Conservation (phyloP, 2,888 invertebrate genomes). For the Barypeithes pellucidus region DNA sequence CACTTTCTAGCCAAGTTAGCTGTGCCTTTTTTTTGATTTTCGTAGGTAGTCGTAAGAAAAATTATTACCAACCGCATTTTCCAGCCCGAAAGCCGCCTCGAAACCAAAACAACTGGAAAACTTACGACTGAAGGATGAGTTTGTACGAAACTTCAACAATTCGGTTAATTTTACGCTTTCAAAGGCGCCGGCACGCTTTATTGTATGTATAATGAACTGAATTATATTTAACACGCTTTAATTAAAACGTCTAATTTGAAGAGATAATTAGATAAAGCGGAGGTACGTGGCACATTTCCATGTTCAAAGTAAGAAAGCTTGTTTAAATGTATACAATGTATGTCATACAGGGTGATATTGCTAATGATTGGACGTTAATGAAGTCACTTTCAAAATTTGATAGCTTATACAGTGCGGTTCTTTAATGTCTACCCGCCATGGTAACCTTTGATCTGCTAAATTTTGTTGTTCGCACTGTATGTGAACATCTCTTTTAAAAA, state of each 20-base stretch:
- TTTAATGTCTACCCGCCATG: too few relatives aligned
- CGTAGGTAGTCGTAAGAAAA: too few relatives aligned
- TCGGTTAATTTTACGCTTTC: slow-evolving; percentile 37
- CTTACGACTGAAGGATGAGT: slow-evolving; percentile 8
- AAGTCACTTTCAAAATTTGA: too few relatives aligned
- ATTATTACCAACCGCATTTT: slow-evolving; percentile 12
- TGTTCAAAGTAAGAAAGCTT: slow-evolving; percentile 13
- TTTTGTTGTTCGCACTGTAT: too few relatives aligned
- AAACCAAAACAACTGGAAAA: slow-evolving; percentile 26
- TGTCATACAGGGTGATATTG: too few relatives aligned
- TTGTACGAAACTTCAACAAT: slow-evolving; percentile 36
- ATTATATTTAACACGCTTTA: slow-evolving; percentile 43
- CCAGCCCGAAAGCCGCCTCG: neutral
- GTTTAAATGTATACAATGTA: too few relatives aligned
- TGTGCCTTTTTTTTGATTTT: too few relatives aligned
- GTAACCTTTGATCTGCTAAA: too few relatives aligned
- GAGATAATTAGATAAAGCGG: slow-evolving; percentile 29
- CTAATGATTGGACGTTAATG: too few relatives aligned
- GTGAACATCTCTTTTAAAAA: too few relatives aligned
- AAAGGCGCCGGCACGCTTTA: slow-evolving; percentile 35
- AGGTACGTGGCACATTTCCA: slow-evolving; percentile 33
- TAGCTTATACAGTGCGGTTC: too few relatives aligned
- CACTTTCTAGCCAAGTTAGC: too few relatives aligned
- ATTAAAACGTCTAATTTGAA: slow-evolving; percentile 41
- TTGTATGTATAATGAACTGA: slow-evolving; percentile 35